Conservation (phyloP, 1,140 invertebrate genomes). For the Cardiocondyla obscurior region DNA sequence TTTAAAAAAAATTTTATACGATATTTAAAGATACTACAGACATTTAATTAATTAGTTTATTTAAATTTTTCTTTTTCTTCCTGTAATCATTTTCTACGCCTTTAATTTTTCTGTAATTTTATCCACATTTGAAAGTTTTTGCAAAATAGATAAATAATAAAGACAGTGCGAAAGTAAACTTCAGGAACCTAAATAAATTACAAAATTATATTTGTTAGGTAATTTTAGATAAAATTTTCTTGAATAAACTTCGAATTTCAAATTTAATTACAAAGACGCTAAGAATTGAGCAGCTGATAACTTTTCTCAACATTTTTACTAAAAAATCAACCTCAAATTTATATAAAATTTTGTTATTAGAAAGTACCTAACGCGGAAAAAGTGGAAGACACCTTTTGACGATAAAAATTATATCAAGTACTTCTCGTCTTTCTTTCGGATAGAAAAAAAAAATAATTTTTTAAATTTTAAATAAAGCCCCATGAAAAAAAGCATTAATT, state of each 20-base stretch:
- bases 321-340: background rate
- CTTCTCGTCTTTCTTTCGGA: background rate
- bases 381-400: background rate
- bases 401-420: conserved; percentile 15
- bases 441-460: background rate
- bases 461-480: background rate
- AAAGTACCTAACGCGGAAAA: background rate
- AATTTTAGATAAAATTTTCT: background rate
- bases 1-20: too few species aligned
- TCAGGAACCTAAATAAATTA: background rate
- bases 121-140: too few species aligned
- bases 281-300: background rate
- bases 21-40: background rate
- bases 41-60: too few species aligned
- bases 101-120: too few species aligned
- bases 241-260: background rate
- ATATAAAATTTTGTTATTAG: background rate
- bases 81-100: too few species aligned
- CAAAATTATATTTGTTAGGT: background rate
- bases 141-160: background rate
- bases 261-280: background rate
- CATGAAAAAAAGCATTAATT: background rate
- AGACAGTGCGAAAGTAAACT: background rate
- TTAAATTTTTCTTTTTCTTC: too few species aligned
- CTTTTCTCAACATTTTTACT: background rate